Conservation (phyloP, 2,113 vertebrate genomes). For the Melanotaenia duboulayi region DNA sequence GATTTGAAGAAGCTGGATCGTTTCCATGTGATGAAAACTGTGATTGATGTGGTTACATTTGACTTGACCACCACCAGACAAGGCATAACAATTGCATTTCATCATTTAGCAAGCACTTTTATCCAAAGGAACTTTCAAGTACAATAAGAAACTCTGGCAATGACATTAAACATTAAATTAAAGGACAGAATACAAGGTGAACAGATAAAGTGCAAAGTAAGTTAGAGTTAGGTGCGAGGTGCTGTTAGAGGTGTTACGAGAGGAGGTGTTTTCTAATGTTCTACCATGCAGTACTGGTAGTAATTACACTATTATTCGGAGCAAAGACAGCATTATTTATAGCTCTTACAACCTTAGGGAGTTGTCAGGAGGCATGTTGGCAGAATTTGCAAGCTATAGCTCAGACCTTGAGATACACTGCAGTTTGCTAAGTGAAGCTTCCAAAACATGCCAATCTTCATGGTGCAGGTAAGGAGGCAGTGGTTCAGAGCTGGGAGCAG, state of each 20-base stretch:
- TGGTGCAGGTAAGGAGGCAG: slow-evolving; percentile 34
- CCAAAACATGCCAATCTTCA: slow-evolving; percentile 32
- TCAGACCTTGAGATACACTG: slow-evolving; percentile 10
- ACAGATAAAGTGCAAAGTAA: neutral
- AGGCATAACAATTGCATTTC: too few species aligned
- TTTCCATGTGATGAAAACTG: too few species aligned
- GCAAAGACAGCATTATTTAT: slow-evolving; percentile 38
- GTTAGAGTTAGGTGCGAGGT: neutral
- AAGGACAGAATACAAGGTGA: neutral
- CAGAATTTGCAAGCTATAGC: slow-evolving; percentile 5
- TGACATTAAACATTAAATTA: neutral
- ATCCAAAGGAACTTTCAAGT: neutral
- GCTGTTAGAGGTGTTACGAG: neutral
- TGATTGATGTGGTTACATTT: too few species aligned
- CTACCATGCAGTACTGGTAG: neutral
- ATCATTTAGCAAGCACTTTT: neutral
- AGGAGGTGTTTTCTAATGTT: neutral
- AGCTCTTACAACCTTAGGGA: slow-evolving; percentile 18
- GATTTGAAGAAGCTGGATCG: too few species aligned
- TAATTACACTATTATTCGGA: slow-evolving; percentile 36
- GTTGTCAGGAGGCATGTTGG: neutral
- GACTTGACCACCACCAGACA: too few species aligned
- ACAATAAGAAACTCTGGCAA: neutral
- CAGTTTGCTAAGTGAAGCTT: slow-evolving; percentile 8
- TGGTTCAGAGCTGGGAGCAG: slow-evolving; percentile 18